Evolutionary conservation across 1,140 invertebrate species (phyloP), one percentile per base, ranked within the genome.

Genomic region (Whitmania pigra): DNA sequence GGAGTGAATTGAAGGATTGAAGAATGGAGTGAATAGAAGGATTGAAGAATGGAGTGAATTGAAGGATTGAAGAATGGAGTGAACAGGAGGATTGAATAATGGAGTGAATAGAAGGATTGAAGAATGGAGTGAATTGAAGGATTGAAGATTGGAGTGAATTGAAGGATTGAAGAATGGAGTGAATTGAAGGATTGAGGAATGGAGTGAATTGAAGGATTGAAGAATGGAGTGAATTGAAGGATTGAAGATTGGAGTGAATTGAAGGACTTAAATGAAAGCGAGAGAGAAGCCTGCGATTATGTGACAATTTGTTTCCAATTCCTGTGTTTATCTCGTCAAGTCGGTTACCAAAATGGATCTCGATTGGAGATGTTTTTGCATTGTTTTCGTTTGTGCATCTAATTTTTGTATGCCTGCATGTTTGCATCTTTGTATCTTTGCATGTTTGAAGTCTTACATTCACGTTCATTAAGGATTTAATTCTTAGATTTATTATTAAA

Each of bases 301-400:
- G 25, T 57, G 25, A 20, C 5, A 57, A 57, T 25, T n/a, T 57
- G 25, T 57, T n/a, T n/a, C 9, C 20, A 20, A 57, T 57, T 57
- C 25, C 20, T 57, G 25, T 63, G 57, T 63, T 25, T 63, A 63
- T 63, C 22, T 63, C 43, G 57, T n/a, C 20, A n/a, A 25, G 2
- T 20, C 54, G 9, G 20, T 5, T 57, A 2, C 25, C 2, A n/a
- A 57, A n/a, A 25, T 57, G 25, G 9, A 9, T 57, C 20, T 57
- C 20, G 20, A 57, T 57, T 57, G 54, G 20, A 57, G 20, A 57
- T 57, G 54, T 57, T 57, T 57, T n/a, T 57, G 54, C 9, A 57
- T 2, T 57, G 25, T 57, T 25, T 9, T 20, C 9, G 54, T 57
- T 5, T 57, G 25, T 57, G 25, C 25, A n/a, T 9, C 20, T 57